These are phyloP conservation scores for Morphnarchus princeps DNA, from an alignment of 2,113 vertebrate genomes.

Conservation along the genomic window DNA sequence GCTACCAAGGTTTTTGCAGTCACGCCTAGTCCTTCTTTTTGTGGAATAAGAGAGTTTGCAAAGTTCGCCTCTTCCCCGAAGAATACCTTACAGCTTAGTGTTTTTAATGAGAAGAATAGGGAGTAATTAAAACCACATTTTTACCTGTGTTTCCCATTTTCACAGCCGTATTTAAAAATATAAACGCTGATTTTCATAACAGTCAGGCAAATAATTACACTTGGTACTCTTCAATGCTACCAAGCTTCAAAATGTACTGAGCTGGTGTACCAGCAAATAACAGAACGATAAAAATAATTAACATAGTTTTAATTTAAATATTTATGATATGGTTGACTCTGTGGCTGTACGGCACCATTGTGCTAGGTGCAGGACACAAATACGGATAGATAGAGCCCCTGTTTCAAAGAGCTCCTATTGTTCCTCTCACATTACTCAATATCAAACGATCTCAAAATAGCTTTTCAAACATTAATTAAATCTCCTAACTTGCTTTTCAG, in stretches of 20 bases:
- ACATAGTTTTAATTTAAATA: constrained; percentile 62
- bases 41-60: neutral
- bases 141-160: neutral
- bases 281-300: constrained; percentile 59
- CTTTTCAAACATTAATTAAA: constrained; percentile 63
- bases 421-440: constrained; percentile 30
- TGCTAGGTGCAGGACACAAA: constrained; percentile 43
- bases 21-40: neutral
- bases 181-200: constrained; percentile 48
- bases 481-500: constrained; percentile 58
- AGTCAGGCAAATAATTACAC: constrained; percentile 47
- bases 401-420: constrained; percentile 36
- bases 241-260: neutral
- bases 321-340: constrained; percentile 46
- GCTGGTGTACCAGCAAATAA: constrained; percentile 51
- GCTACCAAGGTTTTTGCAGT: neutral
- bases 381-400: constrained; percentile 4
- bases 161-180: neutral
- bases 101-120: neutral
- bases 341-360: neutral
- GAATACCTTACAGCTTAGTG: neutral
- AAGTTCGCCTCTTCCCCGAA: neutral
- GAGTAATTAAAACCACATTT: constrained; percentile 20
- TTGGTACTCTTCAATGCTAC: neutral
- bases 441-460: constrained; percentile 27